Base-by-base conservation (phyloP, 2,797 vertebrate genomes). In the Australoheros facetus region DNA sequence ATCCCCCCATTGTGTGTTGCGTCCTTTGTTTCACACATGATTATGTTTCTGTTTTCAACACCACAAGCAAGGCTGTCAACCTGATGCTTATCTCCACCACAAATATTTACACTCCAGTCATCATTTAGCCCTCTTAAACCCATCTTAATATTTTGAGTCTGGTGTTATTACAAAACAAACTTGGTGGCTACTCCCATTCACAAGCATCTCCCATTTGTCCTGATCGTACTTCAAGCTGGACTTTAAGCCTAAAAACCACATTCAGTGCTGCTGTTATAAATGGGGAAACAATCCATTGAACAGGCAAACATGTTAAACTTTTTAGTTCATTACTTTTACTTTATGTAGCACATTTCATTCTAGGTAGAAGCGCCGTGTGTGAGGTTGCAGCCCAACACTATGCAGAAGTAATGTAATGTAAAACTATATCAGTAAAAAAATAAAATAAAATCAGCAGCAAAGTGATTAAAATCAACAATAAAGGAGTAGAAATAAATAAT, bases 1-100 rank as follows among this genome's bases (percentile, higher is more conserved):
- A 79, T 87, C 73, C 62, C 34, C 45, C 3, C 7, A 23, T 32
- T 57, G 58, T 73, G 56, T 80, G 37, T 42, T 62, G 12, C 23
- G 70, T 66, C 64, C 19, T 56, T 79, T 81, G 45, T 84, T 81
- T 77, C 76, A 76, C 55, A 66, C 21, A 4, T 71, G 32, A 28
- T 58, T 73, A 57, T 66, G 55, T 71, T 71, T 78, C 28, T 64
- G 37, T 13, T 42, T 64, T 42, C 21, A 34, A 16, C 19, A 16
- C 48, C 58, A 30, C 66, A 77, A 66, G 54, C 70, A 19, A 12
- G 5, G 48, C 14, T 21, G 23, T 69, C 51, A 55, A 14, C 32
- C 23, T 26, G 16, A 48, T 82, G 23, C 64, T 72, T 45, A 56
- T 86, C 34, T 64, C 8, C 37, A 8, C 21, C 39, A 5, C 55